Conservation (phyloP, 2,888 invertebrate genomes). For the Crocallis elinguaria region DNA sequence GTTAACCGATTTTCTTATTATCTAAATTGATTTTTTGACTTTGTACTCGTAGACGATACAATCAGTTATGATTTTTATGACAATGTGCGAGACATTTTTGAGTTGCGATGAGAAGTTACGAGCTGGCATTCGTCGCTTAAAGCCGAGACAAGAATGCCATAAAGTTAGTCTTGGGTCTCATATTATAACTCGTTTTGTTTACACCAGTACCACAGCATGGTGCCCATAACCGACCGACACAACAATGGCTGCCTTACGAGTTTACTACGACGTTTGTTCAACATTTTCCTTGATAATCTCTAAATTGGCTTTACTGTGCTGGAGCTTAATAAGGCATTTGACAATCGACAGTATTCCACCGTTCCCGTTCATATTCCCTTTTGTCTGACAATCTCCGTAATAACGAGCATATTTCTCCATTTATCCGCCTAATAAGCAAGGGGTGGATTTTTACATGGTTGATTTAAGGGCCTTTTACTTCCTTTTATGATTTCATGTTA, state of each 20-base stretch:
- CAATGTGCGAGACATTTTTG: slow-evolving; percentile 20
- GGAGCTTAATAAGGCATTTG: slow-evolving; percentile 61
- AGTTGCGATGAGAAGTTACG: slow-evolving; percentile 42
- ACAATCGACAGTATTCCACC: slow-evolving; percentile 50
- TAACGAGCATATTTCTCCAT: slow-evolving; percentile 8
- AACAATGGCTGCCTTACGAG: slow-evolving; percentile 68
- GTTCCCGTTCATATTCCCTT: slow-evolving; percentile 40
- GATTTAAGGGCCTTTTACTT: slow-evolving; percentile 33
- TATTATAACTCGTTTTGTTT: slow-evolving; percentile 71
- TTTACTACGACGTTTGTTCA: slow-evolving; percentile 57
- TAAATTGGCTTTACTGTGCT: slow-evolving; percentile 67
- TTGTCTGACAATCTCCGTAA: slow-evolving; percentile 41
- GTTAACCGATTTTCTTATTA: slow-evolving; percentile 26
- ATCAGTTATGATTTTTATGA: slow-evolving; percentile 21
- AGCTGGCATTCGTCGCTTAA: slow-evolving; percentile 47
- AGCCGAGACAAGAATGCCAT: slow-evolving; percentile 65
- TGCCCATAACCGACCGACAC: slow-evolving; percentile 65
- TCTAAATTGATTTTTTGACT: slow-evolving; percentile 21
- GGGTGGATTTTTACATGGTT: slow-evolving; percentile 18
- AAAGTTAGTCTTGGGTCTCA: slow-evolving; percentile 58
- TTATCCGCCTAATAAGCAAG: slow-evolving; percentile 10
- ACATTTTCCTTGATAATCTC: slow-evolving; percentile 73
- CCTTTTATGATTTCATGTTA: slow-evolving; percentile 59
- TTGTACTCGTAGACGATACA: slow-evolving; percentile 10
- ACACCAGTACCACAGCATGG: slow-evolving; percentile 53